phyloP scores from a whole-genome alignment of 1,140 invertebrate species.

The Heliconius congener region DNA sequence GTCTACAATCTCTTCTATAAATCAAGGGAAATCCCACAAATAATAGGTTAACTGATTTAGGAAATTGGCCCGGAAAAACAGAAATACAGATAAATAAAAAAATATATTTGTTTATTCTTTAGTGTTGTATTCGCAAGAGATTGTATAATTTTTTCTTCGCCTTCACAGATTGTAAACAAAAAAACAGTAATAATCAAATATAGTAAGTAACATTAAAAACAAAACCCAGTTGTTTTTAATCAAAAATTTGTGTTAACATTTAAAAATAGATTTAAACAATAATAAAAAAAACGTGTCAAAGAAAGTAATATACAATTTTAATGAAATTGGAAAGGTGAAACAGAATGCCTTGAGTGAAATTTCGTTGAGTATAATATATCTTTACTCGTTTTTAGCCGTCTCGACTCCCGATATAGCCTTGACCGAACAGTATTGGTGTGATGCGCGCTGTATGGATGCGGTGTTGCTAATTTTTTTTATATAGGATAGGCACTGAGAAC shows the following conservation, averaged over 20 bases:
- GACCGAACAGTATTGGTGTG: constrained; percentile 13
- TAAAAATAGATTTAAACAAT: not conserved
- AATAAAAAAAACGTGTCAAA: constrained; percentile 10
- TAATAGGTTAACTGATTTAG: too few relatives aligned
- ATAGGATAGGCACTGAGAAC: too few relatives aligned
- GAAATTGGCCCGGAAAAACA: too few relatives aligned
- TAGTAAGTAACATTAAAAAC: not conserved
- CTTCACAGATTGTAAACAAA: too few relatives aligned
- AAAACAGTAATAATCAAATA: too few relatives aligned
- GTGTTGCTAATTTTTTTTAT: not conserved
- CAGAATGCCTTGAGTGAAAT: constrained; percentile 34
- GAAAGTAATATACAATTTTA: constrained; percentile 19
- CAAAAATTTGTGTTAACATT: not conserved
- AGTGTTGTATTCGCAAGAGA: too few relatives aligned
- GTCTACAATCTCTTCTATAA: too few relatives aligned
- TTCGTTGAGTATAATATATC: not conserved
- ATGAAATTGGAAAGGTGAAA: constrained; percentile 30
- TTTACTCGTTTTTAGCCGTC: not conserved
- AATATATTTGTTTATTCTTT: too few relatives aligned
- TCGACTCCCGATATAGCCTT: constrained; percentile 22
- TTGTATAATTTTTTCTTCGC: too few relatives aligned
- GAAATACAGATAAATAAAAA: too few relatives aligned
- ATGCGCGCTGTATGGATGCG: constrained; percentile 4
- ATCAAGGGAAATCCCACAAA: too few relatives aligned
- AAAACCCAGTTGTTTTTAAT: not conserved